Evolutionary conservation across 2,113 vertebrate species (phyloP).

Genomic region (Macroglossus sobrinus): DNA sequence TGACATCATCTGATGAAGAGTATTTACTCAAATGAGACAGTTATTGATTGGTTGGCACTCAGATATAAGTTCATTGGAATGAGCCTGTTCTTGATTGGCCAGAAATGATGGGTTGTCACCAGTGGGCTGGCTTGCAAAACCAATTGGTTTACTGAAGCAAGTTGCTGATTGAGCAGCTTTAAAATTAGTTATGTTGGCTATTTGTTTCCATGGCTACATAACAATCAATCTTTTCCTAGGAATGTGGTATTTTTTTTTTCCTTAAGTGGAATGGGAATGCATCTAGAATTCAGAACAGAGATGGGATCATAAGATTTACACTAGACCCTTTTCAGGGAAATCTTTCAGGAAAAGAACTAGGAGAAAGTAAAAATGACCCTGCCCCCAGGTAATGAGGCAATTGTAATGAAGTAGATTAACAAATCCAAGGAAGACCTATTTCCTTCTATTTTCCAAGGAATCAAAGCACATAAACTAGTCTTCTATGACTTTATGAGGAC

Average conservation of each 20-base stretch:
- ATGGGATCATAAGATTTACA: not conserved
- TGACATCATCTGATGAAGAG: not conserved
- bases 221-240: not conserved
- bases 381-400: not conserved
- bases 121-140: not conserved
- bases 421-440: not conserved
- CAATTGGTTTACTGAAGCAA: not conserved
- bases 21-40: not conserved
- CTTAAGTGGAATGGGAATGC: not conserved
- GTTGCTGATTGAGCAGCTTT: not conserved
- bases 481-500: not conserved
- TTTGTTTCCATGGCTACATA: not conserved
- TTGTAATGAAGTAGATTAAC: not conserved
- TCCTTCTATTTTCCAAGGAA: not conserved
- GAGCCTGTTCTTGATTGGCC: not conserved
- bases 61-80: not conserved
- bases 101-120: not conserved
- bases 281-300: conserved; percentile 3
- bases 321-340: not conserved
- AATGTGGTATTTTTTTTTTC: not conserved
- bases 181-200: not conserved
- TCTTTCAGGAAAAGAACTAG: not conserved
- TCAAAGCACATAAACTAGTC: not conserved
- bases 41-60: not conserved
- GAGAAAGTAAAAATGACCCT: not conserved